Evolutionary conservation across 1,140 invertebrate genomes (phyloP).

Genomic region (Chrysoperla carnea): DNA sequence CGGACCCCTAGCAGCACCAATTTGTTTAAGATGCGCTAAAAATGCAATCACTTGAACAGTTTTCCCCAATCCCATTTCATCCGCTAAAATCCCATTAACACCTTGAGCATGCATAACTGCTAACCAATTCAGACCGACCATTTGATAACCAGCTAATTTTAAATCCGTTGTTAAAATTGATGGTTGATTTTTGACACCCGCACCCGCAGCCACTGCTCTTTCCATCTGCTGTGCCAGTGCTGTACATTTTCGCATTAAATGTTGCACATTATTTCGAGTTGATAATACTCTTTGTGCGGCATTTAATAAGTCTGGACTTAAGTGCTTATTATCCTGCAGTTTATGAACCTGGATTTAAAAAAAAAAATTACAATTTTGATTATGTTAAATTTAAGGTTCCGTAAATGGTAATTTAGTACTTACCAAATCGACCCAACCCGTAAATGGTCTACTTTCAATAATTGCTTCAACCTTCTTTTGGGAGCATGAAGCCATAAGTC

Average conservation of each 20-base stretch:
- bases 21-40: conserved; percentile 71
- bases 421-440: conserved; percentile 52
- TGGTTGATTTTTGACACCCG: conserved; percentile 48
- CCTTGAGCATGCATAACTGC: conserved; percentile 74
- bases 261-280: conserved; percentile 46
- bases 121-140: conserved; percentile 90
- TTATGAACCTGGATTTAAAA: conserved; percentile 34
- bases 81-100: conserved; percentile 86
- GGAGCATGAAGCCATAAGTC: conserved; percentile 46
- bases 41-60: conserved; percentile 85
- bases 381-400: not conserved
- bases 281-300: conserved; percentile 48
- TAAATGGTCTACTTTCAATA: conserved; percentile 46
- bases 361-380: conserved; percentile 1
- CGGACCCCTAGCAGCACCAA: conserved; percentile 42
- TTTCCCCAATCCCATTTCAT: conserved; percentile 83
- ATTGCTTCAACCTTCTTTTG: conserved; percentile 55
- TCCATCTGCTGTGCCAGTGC: conserved; percentile 50
- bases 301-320: conserved; percentile 54
- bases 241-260: conserved; percentile 59
- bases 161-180: conserved; percentile 33
- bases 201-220: conserved; percentile 48
- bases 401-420: conserved; percentile 7
- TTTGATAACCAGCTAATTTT: conserved; percentile 71
- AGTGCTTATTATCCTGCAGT: conserved; percentile 42